A percentile compares a stretch with the other conserved stretches of the same genome.
Conservation (phyloP, 1,140 invertebrate species). For the Harlomillsia oculata region DNA sequence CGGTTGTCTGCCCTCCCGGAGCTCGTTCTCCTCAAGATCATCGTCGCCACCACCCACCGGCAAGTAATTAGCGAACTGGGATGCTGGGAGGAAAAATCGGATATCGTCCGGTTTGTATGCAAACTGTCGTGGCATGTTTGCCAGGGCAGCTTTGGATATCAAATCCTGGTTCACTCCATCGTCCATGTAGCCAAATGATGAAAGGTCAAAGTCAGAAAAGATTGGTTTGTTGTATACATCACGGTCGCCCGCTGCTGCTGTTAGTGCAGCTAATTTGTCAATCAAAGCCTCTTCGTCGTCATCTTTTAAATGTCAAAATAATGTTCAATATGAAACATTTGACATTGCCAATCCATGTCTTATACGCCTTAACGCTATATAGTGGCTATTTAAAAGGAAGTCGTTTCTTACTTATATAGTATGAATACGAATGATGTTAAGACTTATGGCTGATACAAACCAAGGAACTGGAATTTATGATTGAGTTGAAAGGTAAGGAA, state of each 20-base stretch:
- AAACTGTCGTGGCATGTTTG: constrained; percentile 22
- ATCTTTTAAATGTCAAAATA: not conserved
- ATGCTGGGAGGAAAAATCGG: constrained; percentile 15
- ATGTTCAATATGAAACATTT: not conserved
- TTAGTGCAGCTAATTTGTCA: constrained; percentile 18
- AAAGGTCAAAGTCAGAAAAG: constrained; percentile 4
- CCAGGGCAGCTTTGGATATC: not conserved
- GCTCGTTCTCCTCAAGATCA: too few relatives aligned
- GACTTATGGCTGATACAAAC: too few relatives aligned
- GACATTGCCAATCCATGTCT: not conserved
- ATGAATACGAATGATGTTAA: too few relatives aligned
- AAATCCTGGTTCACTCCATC: not conserved
- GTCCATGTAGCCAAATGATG: constrained; percentile 6
- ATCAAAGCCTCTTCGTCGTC: constrained; percentile 31
- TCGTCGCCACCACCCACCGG: too few relatives aligned
- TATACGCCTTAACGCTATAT: not conserved
- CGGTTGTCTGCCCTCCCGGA: too few relatives aligned
- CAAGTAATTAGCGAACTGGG: constrained; percentile 5
- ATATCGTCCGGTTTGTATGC: constrained; percentile 28
- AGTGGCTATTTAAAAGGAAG: too few relatives aligned
- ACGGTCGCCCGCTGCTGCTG: not conserved
- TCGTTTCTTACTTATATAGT: too few relatives aligned
- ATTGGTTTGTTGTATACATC: not conserved
- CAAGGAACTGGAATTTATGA: not conserved
- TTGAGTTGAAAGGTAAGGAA: not conserved